Conservation (phyloP, 2,113 vertebrate species). For the Corythornis cristatus region DNA sequence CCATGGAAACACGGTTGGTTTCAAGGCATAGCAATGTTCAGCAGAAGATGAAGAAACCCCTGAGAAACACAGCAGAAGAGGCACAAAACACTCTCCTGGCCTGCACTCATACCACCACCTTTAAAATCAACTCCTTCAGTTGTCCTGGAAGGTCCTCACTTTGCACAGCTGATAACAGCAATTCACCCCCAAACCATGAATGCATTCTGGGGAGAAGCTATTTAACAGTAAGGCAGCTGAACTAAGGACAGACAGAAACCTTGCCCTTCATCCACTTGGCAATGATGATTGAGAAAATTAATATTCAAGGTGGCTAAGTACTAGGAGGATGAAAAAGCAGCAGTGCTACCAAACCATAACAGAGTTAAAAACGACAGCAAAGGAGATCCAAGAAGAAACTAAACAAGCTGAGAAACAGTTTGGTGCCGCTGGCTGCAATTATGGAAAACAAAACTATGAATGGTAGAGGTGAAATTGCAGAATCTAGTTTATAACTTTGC, state of each 20-base stretch:
- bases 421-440: conserved; percentile 22
- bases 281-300: neutral
- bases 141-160: neutral
- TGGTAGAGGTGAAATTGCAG: conserved; percentile 28
- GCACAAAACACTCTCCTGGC: neutral
- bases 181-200: neutral
- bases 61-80: neutral
- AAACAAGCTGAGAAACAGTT: conserved; percentile 25
- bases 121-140: neutral
- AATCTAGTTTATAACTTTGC: neutral
- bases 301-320: neutral
- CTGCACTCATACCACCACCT: rapidly evolving
- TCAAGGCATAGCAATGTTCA: neutral
- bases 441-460: conserved; percentile 34
- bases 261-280: neutral
- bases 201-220: rapidly evolving
- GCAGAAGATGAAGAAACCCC: neutral
- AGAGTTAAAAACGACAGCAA: conserved; percentile 1
- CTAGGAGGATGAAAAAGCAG: conserved; percentile 12
- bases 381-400: conserved; percentile 38
- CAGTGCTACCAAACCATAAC: conserved; percentile 18
- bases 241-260: neutral
- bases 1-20: neutral
- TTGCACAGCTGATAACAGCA: neutral
- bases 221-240: neutral